phyloP scores from a whole-genome alignment of 1,140 invertebrate species.

The Pseudomyrmex flavicornis region DNA sequence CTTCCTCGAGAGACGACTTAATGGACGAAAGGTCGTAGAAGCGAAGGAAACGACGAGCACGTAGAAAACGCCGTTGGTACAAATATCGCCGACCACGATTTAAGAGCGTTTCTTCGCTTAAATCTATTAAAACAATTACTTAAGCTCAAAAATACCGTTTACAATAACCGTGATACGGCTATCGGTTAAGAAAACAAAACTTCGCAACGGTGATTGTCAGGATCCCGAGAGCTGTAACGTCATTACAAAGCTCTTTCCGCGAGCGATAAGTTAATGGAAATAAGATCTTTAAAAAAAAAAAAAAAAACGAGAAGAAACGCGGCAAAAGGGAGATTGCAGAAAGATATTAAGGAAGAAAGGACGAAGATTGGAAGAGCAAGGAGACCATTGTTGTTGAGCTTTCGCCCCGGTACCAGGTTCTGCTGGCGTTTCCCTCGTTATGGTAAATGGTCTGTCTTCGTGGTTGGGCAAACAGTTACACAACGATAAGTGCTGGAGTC shows the following conservation, averaged over 20 bases:
- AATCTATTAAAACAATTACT: slow-evolving; percentile 16
- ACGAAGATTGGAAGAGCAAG: slow-evolving; percentile 38
- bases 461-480: slow-evolving; percentile 80
- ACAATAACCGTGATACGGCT: background rate
- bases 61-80: slow-evolving; percentile 32
- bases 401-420: slow-evolving; percentile 63
- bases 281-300: background rate
- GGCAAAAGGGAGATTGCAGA: slow-evolving; percentile 5
- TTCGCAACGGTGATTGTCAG: background rate
- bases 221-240: background rate
- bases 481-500: slow-evolving; percentile 78
- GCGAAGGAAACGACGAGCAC: slow-evolving; percentile 37
- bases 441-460: slow-evolving; percentile 82
- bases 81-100: slow-evolving; percentile 23
- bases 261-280: slow-evolving; percentile 1
- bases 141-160: background rate
- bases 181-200: background rate
- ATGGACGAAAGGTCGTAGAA: slow-evolving; percentile 58
- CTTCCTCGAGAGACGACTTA: slow-evolving; percentile 62
- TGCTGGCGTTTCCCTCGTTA: slow-evolving; percentile 80
- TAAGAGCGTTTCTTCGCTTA: slow-evolving; percentile 15
- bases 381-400: slow-evolving; percentile 70
- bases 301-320: slow-evolving; percentile 44
- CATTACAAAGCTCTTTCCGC: background rate
- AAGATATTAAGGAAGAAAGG: background rate